phyloP scores from a whole-genome alignment of 2,797 vertebrate species.

The Halcyon leucocephala region DNA sequence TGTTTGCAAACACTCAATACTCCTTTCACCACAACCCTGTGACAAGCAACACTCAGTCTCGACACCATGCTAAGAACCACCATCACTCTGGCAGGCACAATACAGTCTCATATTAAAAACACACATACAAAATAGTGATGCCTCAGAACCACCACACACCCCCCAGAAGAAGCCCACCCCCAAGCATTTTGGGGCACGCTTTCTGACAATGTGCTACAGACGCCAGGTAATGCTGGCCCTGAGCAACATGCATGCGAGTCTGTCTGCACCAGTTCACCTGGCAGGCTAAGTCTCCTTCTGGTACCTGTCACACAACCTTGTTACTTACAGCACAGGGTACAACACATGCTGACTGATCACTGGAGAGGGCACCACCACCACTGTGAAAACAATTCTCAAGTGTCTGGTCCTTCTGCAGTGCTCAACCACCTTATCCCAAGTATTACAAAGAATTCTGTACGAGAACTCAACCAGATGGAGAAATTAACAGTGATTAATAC shows the following conservation, averaged over 20 bases:
- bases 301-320: neutral
- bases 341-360: fast-evolving
- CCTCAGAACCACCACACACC: neutral
- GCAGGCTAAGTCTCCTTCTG: neutral
- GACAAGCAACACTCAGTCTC: neutral
- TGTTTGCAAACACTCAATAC: neutral
- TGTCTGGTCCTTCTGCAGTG: fast-evolving
- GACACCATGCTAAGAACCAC: neutral
- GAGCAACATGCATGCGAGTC: neutral
- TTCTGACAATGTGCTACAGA: neutral
- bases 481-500: neutral
- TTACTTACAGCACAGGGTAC: too few relatives aligned
- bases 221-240: neutral
- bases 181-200: neutral
- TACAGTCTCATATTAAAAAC: neutral
- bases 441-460: neutral
- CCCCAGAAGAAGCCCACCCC: too few relatives aligned
- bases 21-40: neutral
- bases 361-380: neutral
- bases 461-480: neutral
- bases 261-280: neutral
- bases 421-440: neutral
- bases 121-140: neutral
- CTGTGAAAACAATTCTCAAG: neutral
- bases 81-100: neutral